Percentiles rank a stretch among this genome's conserved stretches.
Conservation (phyloP, 2,888 invertebrate genomes). For the Rhorus exstirpatorius region DNA sequence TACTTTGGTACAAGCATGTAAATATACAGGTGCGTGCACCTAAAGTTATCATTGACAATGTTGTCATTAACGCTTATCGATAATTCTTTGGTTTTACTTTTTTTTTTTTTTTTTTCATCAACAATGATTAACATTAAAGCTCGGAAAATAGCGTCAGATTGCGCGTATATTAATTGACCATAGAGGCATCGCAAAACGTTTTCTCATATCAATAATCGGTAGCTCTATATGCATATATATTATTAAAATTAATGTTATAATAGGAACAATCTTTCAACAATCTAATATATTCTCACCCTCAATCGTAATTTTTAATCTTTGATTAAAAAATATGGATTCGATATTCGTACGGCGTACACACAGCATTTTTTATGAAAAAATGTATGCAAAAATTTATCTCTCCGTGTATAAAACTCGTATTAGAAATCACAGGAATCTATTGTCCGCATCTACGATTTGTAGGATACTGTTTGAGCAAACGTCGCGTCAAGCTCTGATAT, state of each 20-base stretch:
- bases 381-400: neutral
- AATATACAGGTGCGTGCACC: constrained; percentile 36
- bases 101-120: constrained; percentile 6
- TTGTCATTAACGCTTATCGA: constrained; percentile 3
- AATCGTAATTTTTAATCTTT: constrained; percentile 7
- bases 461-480: constrained; percentile 82
- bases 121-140: constrained; percentile 43
- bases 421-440: constrained; percentile 64
- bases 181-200: constrained; percentile 30
- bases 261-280: constrained; percentile 59
- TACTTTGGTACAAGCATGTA: constrained; percentile 45
- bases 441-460: constrained; percentile 79
- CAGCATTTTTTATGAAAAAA: constrained; percentile 20
- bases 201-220: constrained; percentile 5
- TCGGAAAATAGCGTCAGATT: constrained; percentile 41
- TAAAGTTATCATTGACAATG: constrained; percentile 21
- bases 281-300: constrained; percentile 41
- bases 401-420: neutral
- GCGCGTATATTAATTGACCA: constrained; percentile 29
- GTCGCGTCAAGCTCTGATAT: constrained; percentile 81
- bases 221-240: constrained; percentile 23
- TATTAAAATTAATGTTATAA: constrained; percentile 17
- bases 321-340: constrained; percentile 55
- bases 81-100: neutral
- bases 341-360: constrained; percentile 19